Evolutionary conservation across 2,113 vertebrate species (phyloP).

Genomic region (Gambusia holbrooki): DNA sequence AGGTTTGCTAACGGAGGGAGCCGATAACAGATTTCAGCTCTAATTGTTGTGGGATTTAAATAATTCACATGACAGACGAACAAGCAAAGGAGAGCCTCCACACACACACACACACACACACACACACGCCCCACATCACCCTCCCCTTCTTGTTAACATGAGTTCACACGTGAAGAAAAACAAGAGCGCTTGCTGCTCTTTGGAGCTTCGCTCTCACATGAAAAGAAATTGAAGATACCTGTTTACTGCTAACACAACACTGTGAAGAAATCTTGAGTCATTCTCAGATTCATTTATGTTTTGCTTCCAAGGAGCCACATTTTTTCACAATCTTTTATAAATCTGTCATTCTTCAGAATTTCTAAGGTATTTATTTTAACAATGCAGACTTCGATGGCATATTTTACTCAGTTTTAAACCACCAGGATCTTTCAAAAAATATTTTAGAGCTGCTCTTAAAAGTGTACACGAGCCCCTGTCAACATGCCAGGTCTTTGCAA

Average conservation of each 20-base stretch:
- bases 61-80: conserved; percentile 78
- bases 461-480: no score
- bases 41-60: conserved; percentile 82
- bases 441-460: neutral
- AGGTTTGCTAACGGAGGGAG: conserved; percentile 57
- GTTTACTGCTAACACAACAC: neutral
- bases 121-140: neutral
- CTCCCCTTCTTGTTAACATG: conserved; percentile 16
- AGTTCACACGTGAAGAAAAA: neutral
- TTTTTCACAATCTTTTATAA: no score
- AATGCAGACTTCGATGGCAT: neutral
- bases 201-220: conserved; percentile 3
- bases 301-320: neutral
- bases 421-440: neutral
- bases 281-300: neutral
- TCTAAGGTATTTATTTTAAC: neutral
- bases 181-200: neutral
- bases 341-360: neutral
- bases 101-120: conserved; percentile 18
- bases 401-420: neutral
- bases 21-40: conserved; percentile 77
- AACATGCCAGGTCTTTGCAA: no score
- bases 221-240: neutral
- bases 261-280: neutral
- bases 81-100: conserved; percentile 52